phyloP scores from a whole-genome alignment of 1,140 invertebrate species.

The Sycophila sp. region DNA sequence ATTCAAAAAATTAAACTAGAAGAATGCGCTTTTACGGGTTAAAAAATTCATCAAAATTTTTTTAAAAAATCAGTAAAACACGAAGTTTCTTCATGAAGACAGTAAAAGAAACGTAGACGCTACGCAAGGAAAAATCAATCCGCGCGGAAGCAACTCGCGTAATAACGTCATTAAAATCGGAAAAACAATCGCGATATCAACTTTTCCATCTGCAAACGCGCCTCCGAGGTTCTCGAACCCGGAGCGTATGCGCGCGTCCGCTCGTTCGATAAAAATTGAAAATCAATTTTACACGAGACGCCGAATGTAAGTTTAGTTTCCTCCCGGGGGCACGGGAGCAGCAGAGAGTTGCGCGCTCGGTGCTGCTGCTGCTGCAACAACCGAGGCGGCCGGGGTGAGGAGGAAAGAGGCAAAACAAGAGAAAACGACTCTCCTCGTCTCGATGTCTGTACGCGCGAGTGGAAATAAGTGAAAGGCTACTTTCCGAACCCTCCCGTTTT shows the following conservation, averaged over 20 bases:
- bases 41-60: too few species aligned
- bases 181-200: too few species aligned
- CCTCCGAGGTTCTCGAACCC: too few species aligned
- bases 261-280: constrained; percentile 24
- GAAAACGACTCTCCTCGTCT: neutral
- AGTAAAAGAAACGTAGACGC: too few species aligned
- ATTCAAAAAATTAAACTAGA: too few species aligned
- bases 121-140: too few species aligned
- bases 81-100: too few species aligned
- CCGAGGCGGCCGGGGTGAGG: neutral
- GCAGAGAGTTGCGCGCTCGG: neutral
- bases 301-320: constrained; percentile 15
- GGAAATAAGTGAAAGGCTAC: constrained; percentile 55
- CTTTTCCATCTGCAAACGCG: neutral
- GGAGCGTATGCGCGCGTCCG: neutral
- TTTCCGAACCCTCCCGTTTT: constrained; percentile 44
- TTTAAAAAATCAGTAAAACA: too few species aligned
- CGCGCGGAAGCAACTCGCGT: neutral
- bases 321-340: neutral
- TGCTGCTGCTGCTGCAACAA: too few species aligned
- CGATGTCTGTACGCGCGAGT: constrained; percentile 48
- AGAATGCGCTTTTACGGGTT: too few species aligned
- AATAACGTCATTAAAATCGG: neutral
- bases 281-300: constrained; percentile 30
- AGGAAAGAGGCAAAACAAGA: constrained; percentile 44